phyloP scores from a whole-genome alignment of 2,888 invertebrate genomes.

The Orchesellides sinensis region DNA sequence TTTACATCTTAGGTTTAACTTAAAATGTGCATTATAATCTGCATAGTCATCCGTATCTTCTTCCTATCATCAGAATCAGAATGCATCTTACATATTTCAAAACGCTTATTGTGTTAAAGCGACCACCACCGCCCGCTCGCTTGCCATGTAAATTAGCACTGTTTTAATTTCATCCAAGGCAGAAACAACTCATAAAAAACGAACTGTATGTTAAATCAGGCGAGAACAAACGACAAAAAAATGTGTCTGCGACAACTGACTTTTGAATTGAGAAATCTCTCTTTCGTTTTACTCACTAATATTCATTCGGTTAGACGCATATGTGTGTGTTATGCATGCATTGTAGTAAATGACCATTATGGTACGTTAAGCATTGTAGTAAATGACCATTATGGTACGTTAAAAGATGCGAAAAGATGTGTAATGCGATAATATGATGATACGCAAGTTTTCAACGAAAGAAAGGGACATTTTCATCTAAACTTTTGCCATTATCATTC shows the following conservation, averaged over 20 bases:
- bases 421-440: neutral
- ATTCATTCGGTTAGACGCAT: neutral
- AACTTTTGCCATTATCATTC: constrained; percentile 1
- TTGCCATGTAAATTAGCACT: constrained; percentile 19
- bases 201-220: constrained; percentile 13
- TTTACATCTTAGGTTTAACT: neutral
- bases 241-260: constrained; percentile 19
- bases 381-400: no score
- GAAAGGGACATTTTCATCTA: constrained; percentile 8
- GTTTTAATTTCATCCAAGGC: constrained; percentile 9
- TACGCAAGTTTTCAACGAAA: neutral
- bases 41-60: neutral
- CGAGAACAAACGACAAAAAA: constrained; percentile 14
- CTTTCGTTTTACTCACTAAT: neutral
- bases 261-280: neutral
- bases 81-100: neutral
- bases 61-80: neutral
- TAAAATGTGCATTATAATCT: neutral
- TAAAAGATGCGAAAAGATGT: neutral
- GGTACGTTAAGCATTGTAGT: no score
- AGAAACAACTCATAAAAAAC: constrained; percentile 7
- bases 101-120: neutral
- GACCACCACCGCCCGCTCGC: neutral
- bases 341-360: no score
- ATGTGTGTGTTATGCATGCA: neutral